A percentile compares a stretch with the other conserved stretches of the same genome.
These are phyloP conservation scores for Catharus ustulatus DNA, from an alignment of 2,797 vertebrate species.

Conservation along the genomic window DNA sequence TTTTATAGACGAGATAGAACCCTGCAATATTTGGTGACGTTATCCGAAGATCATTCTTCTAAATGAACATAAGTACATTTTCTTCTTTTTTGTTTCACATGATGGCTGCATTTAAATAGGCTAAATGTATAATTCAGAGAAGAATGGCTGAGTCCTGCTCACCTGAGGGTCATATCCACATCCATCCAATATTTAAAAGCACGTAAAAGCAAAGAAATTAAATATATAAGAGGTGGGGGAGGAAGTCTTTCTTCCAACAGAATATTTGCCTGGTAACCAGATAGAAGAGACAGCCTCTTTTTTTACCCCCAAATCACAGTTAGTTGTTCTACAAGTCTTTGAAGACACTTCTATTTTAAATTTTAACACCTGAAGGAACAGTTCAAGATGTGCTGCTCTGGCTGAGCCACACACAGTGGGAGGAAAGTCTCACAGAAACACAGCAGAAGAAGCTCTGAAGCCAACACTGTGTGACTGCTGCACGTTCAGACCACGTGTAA, in stretches of 20 bases:
- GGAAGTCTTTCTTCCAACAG: not conserved
- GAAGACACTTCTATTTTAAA: conserved; percentile 45
- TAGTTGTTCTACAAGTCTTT: not conserved
- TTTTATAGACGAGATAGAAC: conserved; percentile 48
- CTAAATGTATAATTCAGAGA: conserved; percentile 36
- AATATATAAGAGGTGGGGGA: not conserved
- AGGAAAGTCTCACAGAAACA: not conserved
- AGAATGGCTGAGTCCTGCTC: conserved; percentile 17
- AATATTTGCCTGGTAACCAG: conserved; percentile 47
- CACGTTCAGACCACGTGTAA: accelerated
- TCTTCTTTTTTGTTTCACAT: conserved; percentile 26
- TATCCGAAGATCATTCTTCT: conserved; percentile 42
- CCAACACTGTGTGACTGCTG: accelerated
- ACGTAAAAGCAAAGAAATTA: conserved; percentile 46
- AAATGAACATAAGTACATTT: conserved; percentile 29
- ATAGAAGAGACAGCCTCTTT: not conserved
- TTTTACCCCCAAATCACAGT: not conserved
- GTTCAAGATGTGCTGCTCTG: not conserved
- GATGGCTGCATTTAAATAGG: conserved; percentile 19
- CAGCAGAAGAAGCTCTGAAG: not conserved
- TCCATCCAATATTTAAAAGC: conserved; percentile 50
- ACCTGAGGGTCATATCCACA: conserved; percentile 33
- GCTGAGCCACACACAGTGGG: not conserved
- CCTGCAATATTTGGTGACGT: conserved; percentile 42
- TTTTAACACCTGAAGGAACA: conserved; percentile 5